Evolutionary conservation across 92 coral and sea anemone genomes (phyloP), one percentile per base, ranked within the genome.

Genomic region (Diadumene lineata): DNA sequence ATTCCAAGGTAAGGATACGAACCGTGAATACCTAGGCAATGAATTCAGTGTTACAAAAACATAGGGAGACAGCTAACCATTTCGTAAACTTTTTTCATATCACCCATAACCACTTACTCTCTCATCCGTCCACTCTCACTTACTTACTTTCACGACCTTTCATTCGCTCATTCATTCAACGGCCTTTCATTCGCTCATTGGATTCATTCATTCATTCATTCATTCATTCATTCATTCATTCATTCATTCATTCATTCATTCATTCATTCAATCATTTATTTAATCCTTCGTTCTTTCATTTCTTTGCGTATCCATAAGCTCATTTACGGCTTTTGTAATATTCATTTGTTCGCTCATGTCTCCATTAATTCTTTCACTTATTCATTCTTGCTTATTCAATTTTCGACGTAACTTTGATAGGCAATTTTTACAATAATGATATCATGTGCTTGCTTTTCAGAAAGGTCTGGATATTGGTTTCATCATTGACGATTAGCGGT

Each of bases 401-500:
- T 17, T 9, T 44, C 51, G 51, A 17, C 51, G 9, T 17, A 9
- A 17, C 10, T 8, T 8, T 44, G 17, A 8, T 44, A 44, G 10
- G 51, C 17, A 8, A 17, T 9, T 44, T 17, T 44, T 17, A 8
- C 51, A 17, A 44, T 11, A 56, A 7, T 56, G 62, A 1, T 10
- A 7, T n/a, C n/a, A n/a, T 10, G 11, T 26, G 11, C 26, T 53
- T 13, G 6, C 26, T 53, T 51, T 55, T 18, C 62, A 70, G 75
- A 64, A 70, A 26, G 19, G 65, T 70, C 18, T 70, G 75, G 75
- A 2, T 50, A 29, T 30, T 70, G 29, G 43, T 34, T 13, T 2
- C 55, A 31, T 70, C 75, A 51, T 16, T 70, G 23, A 64, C 44
- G 16, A 1, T 70, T 0, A 27, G 63, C 55, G 75, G 75, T 16